Base-by-base conservation (phyloP, 1,140 invertebrate species). In the Pogonomyrmex barbatus region DNA sequence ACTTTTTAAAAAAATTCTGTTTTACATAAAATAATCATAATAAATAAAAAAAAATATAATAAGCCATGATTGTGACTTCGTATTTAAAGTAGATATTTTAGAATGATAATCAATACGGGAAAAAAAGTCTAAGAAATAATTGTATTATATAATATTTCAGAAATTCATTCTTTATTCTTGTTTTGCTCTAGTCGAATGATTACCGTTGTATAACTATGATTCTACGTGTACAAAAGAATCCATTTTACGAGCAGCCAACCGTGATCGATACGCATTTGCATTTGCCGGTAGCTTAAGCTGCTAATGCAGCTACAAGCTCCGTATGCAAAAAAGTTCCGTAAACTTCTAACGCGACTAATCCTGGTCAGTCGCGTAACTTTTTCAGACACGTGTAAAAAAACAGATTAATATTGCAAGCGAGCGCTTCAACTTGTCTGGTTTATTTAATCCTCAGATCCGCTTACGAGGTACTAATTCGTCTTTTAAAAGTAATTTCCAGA, bases 351-450 rank as follows among this genome's bases (percentile, higher is more conserved):
- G 12, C 14, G 39, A 36, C 30, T 58, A 71, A 73, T 68, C 52
- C 47, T 50, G 36, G 36, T 54, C 39, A 58, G 71, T 88, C 52
- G 14, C 33, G 8, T n/a, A n/a, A 73, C 12, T 88, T 77, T 14
- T 8, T 12, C 56, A 56, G 33, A 56, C 52, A 50, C 12, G 12
- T 39, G 47, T 36, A 73, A 85, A 85, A 58, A 79, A 85, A 42
- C 10, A 50, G 63, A 88, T 88, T 88, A 73, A 88, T 67, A 78
- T 88, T 79, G 47, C 75, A 85, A 89, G 24, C 67, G 3, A 24
- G 9, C n/a, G 24, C n/a, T 47, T 73, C 42, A 17, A 39, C 17
- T 78, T 30, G 36, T 76, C 36, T 39, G 30, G 50, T 42, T 17
- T 8, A 24, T 24, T 47, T 56, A 56, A 71, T 75, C 60, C 60